Percentiles rank a stretch among this genome's conserved stretches.
phyloP scores from a whole-genome alignment of 2,113 vertebrate genomes.

The Sula dactylatra region DNA sequence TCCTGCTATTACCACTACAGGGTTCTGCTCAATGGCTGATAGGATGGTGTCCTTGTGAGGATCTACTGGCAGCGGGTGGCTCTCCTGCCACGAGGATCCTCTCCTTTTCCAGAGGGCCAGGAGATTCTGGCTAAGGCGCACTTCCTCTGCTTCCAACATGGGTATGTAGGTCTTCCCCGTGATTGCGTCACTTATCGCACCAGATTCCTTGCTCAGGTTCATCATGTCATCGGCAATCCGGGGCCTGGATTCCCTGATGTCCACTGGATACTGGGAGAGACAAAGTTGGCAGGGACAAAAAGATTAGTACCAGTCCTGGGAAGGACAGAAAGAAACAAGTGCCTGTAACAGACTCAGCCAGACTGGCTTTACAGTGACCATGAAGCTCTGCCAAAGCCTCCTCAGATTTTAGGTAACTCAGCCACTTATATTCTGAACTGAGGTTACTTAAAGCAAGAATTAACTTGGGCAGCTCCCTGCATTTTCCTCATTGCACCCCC shows the following conservation, averaged over 20 bases:
- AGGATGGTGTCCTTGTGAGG: conserved; percentile 84
- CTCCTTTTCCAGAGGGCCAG: conserved; percentile 81
- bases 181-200: conserved; percentile 80
- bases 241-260: conserved; percentile 72
- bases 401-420: neutral
- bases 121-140: conserved; percentile 76
- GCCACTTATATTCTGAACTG: neutral
- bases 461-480: neutral
- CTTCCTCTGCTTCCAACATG: conserved; percentile 71
- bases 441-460: neutral
- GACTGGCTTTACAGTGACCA: neutral
- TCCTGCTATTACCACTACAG: conserved; percentile 88
- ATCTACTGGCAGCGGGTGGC: conserved; percentile 84
- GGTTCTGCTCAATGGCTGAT: conserved; percentile 80
- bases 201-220: conserved; percentile 73
- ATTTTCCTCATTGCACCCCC: neutral
- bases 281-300: neutral
- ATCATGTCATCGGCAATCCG: conserved; percentile 72
- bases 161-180: conserved; percentile 82
- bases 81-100: conserved; percentile 62
- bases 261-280: conserved; percentile 79
- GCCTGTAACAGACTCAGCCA: neutral
- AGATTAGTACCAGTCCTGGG: neutral
- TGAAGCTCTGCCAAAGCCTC: neutral
- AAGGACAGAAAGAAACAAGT: neutral